Percentiles rank a stretch among this genome's conserved stretches.
Conservation (phyloP, 2,113 vertebrate species). For the Eulacestoma nigropectus region DNA sequence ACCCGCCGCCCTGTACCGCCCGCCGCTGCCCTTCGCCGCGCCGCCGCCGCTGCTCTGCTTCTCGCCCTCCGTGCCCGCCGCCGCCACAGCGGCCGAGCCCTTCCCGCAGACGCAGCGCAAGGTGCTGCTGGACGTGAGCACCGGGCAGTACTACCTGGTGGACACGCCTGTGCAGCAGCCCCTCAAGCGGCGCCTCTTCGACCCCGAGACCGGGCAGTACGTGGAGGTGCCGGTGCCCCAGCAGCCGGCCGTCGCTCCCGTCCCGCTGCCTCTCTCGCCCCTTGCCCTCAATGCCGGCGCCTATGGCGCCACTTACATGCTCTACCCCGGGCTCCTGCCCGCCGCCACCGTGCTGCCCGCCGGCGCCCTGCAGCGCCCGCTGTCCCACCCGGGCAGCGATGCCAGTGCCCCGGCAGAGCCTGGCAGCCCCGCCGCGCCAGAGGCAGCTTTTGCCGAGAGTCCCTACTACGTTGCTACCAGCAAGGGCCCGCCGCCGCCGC, state of each 20-base stretch:
- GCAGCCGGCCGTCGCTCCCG: constrained; percentile 69
- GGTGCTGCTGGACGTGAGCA: constrained; percentile 91
- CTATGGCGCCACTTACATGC: constrained; percentile 87
- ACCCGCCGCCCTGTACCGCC: constrained; percentile 24
- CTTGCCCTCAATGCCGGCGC: constrained; percentile 81
- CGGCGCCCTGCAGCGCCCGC: constrained; percentile 71
- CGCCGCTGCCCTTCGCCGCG: constrained; percentile 2
- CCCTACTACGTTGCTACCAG: constrained; percentile 86
- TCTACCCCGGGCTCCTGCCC: constrained; percentile 89
- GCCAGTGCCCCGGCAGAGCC: neutral
- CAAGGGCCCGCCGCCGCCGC: constrained; percentile 32
- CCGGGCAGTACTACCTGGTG: constrained; percentile 92
- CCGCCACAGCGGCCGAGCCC: constrained; percentile 44
- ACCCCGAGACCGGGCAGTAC: constrained; percentile 93
- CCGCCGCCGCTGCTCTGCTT: constrained; percentile 55
- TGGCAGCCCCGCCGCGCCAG: constrained; percentile 22
- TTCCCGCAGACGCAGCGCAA: constrained; percentile 83
- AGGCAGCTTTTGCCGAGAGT: constrained; percentile 76
- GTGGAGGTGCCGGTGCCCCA: constrained; percentile 87
- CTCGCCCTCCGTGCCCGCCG: constrained; percentile 51
- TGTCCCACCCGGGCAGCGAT: constrained; percentile 62
- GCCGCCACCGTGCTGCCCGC: constrained; percentile 75
- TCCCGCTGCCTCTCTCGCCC: constrained; percentile 77
- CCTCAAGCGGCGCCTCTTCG: constrained; percentile 86
- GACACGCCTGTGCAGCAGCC: constrained; percentile 85